Evolutionary conservation across 1,140 invertebrate species (phyloP).

Genomic region (Orchestia grillus): DNA sequence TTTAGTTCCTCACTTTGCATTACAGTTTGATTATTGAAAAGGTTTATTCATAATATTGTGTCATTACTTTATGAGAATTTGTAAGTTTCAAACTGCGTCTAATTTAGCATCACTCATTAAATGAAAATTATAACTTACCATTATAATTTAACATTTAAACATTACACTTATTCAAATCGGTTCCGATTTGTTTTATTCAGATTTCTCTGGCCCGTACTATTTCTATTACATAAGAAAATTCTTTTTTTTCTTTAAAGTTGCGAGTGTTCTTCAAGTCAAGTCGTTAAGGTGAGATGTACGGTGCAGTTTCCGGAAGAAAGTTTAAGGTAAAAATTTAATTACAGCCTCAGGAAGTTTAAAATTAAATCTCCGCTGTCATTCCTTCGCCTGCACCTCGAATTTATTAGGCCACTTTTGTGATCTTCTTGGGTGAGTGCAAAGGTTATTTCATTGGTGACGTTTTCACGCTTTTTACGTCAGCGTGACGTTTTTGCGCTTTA

Average conservation of each 20-base stretch:
- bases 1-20: not conserved
- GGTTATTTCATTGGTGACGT: not conserved
- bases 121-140: too few relatives aligned
- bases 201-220: not conserved
- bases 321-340: not conserved
- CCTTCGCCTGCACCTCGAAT: not conserved
- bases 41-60: too few relatives aligned
- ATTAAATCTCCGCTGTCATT: not conserved
- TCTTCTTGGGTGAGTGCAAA: not conserved
- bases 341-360: not conserved
- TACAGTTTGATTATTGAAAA: too few relatives aligned
- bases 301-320: not conserved
- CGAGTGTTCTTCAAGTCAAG: not conserved
- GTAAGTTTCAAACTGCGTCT: not conserved
- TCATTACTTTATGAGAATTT: not conserved
- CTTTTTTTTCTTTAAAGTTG: not conserved
- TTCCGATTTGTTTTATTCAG: not conserved
- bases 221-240: not conserved
- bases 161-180: not conserved
- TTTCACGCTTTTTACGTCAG: not conserved
- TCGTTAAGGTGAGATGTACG: not conserved
- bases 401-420: not conserved
- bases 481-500: too few relatives aligned
- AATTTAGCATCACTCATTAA: too few relatives aligned
- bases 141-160: not conserved